These are phyloP conservation scores for Opisthocomus hoazin DNA, from an alignment of 2,113 vertebrate genomes.

Conservation along the genomic window DNA sequence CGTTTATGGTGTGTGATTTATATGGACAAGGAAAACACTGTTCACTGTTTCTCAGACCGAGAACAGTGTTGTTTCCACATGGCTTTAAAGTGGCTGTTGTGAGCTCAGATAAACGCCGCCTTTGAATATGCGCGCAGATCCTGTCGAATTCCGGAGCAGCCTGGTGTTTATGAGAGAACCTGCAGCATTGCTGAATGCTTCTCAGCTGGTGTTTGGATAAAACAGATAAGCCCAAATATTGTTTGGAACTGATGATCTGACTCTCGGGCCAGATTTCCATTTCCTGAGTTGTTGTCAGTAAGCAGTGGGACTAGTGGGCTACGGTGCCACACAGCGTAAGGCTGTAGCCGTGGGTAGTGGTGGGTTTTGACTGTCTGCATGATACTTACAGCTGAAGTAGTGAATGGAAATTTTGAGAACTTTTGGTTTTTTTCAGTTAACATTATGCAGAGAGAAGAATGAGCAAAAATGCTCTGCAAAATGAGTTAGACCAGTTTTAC, in stretches of 20 bases:
- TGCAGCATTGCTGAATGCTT: background rate
- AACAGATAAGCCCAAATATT: background rate
- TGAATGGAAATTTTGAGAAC: background rate
- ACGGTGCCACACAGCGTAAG: background rate
- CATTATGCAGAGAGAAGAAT: background rate
- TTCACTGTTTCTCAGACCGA: background rate
- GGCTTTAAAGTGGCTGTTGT: background rate
- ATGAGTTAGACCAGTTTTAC: background rate
- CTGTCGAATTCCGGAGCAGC: background rate
- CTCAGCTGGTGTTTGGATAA: constrained; percentile 12
- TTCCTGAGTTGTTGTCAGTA: background rate
- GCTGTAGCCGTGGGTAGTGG: background rate
- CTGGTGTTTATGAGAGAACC: background rate
- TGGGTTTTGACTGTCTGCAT: background rate
- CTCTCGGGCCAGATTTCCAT: background rate
- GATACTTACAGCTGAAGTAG: background rate
- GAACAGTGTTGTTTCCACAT: background rate
- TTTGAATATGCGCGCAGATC: background rate
- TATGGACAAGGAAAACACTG: background rate
- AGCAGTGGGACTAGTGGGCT: background rate
- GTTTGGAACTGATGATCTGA: background rate
- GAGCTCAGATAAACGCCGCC: background rate
- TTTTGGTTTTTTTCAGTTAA: background rate
- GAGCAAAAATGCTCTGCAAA: background rate
- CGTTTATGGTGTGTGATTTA: background rate